Base-by-base conservation (phyloP, 2,888 invertebrate species). In the Strigamia crassipes region DNA sequence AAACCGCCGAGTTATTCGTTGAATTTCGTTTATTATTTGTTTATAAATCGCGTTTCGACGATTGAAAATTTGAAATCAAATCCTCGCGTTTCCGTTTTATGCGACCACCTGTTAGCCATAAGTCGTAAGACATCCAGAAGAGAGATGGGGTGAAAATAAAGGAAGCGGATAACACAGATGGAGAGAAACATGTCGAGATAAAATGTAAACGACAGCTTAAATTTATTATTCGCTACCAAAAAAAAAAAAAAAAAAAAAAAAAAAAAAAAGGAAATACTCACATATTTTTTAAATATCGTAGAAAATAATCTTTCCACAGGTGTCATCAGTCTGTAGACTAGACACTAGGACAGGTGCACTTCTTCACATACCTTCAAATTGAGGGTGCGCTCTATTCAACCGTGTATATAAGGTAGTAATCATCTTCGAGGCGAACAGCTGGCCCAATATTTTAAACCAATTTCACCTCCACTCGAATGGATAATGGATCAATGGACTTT, bases 81-180 rank as follows among this genome's bases (percentile, higher is more conserved):
- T 56, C 56, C 56, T 18, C 56, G 4, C 73, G 13, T 27, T 73
- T 73, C 13, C 73, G 3, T 73, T 27, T 31, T 18, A 1, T 51
- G 6, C 51, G 31, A 73, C 73, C 73, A 73, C 73, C 73, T 73
- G 73, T 73, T 73, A 12, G 31, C 73, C 73, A 73, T 73, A 73
- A 73, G 73, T 73, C 73, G 27, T 73, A 73, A 73, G 31, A 73
- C 73, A 73, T n/a, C 27, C 15, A 73, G 73, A 31, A 13, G 27
- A 51, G 31, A 13, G 31, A 27, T 27, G n/a, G 13, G 10, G 31
- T 15, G 10, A 73, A 66, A 73, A 73, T 15, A 73, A 73, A 73
- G 73, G 73, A 73, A 73, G 31, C 73, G 73, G 73, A 73, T 73
- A 73, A 27, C 73, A 27, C 73, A 73, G 73, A 73, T 73, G 73